A percentile compares a stretch with the other conserved stretches of the same genome.
These are phyloP conservation scores for Trichacis sp. DNA, from an alignment of 2,888 invertebrate genomes.

Conservation along the genomic window DNA sequence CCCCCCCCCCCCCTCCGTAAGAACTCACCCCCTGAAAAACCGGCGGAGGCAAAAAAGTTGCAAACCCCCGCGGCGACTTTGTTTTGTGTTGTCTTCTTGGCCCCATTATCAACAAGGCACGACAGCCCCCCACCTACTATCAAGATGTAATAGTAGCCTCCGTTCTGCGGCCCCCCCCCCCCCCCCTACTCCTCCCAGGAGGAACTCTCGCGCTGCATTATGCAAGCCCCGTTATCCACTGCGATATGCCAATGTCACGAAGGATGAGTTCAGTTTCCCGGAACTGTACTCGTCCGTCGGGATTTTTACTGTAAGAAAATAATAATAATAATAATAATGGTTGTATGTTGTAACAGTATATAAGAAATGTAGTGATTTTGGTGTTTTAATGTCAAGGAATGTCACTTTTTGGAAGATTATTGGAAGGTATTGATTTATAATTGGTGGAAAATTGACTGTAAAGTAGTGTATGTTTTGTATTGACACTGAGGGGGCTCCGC, in stretches of 20 bases:
- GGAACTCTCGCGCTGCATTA: constrained; percentile 67
- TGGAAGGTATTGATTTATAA: too few relatives aligned
- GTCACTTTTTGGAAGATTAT: too few relatives aligned
- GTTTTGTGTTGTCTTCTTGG: constrained; percentile 51
- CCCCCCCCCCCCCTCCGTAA: too few relatives aligned
- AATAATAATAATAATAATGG: too few relatives aligned
- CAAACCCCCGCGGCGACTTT: constrained; percentile 44
- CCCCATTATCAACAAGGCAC: constrained; percentile 67
- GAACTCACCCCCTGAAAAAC: constrained; percentile 26
- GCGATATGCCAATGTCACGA: constrained; percentile 40
- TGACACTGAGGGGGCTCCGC: too few relatives aligned
- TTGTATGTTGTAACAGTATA: too few relatives aligned
- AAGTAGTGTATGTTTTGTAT: too few relatives aligned
- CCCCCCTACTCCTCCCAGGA: too few relatives aligned
- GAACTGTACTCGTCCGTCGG: not conserved
- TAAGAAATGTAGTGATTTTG: too few relatives aligned
- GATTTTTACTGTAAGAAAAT: too few relatives aligned
- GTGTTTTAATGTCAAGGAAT: too few relatives aligned
- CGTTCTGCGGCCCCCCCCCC: constrained; percentile 65
- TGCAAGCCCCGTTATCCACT: constrained; percentile 55
- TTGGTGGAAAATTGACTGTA: too few relatives aligned
- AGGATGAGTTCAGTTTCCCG: not conserved
- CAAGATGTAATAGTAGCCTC: constrained; percentile 68
- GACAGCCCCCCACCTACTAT: constrained; percentile 68
- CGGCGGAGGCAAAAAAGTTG: not conserved